Evolutionary conservation across 1,140 invertebrate species (phyloP).

Genomic region (Drosophila pachea): DNA sequence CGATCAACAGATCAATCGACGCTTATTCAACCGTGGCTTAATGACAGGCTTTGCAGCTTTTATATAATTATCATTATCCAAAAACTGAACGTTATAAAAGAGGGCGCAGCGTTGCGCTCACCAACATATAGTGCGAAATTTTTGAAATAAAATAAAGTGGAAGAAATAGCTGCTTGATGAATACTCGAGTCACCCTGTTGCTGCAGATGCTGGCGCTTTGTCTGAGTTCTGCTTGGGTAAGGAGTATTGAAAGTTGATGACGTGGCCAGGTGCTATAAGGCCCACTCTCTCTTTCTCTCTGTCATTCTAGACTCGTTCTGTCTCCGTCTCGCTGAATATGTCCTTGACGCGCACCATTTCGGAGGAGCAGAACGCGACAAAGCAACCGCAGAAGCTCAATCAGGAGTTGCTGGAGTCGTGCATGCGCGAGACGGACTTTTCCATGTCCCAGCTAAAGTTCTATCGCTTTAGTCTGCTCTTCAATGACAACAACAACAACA

Average conservation of each 20-base stretch:
- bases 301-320: constrained; percentile 77
- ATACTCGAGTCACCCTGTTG: constrained; percentile 19
- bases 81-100: constrained; percentile 51
- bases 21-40: constrained; percentile 38
- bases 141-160: not conserved
- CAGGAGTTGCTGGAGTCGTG: constrained; percentile 61
- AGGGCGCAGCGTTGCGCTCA: not conserved
- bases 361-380: constrained; percentile 26
- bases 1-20: constrained; percentile 17
- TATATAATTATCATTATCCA: constrained; percentile 42
- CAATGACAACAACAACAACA: constrained; percentile 45
- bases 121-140: constrained; percentile 23
- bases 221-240: constrained; percentile 51
- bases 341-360: constrained; percentile 54
- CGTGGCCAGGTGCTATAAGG: not conserved
- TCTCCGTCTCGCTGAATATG: constrained; percentile 66
- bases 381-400: constrained; percentile 35
- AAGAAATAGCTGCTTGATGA: constrained; percentile 26
- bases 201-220: constrained; percentile 40
- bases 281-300: not conserved
- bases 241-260: not conserved
- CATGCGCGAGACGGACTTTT: constrained; percentile 62
- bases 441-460: constrained; percentile 67
- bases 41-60: constrained; percentile 37
- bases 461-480: constrained; percentile 61